phyloP scores from a whole-genome alignment of 2,888 invertebrate genomes.

The Neoitamus cyanurus region DNA sequence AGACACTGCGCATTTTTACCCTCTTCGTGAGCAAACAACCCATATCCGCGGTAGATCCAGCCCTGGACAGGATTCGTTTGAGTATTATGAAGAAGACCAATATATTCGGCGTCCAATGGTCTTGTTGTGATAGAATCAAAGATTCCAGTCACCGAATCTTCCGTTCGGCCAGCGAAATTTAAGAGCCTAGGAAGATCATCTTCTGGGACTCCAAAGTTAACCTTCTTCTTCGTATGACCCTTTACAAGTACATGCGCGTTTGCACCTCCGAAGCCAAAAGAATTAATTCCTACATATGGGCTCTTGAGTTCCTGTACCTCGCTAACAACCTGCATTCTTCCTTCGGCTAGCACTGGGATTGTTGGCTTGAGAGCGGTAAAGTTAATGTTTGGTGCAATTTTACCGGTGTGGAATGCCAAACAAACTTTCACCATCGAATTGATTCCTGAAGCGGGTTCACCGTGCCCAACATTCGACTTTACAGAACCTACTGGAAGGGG shows the following conservation, averaged over 20 bases:
- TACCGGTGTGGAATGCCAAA: constrained; percentile 82
- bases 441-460: constrained; percentile 87
- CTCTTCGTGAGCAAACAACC: constrained; percentile 66
- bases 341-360: constrained; percentile 72
- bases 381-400: constrained; percentile 88
- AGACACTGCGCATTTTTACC: constrained; percentile 59
- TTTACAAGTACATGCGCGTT: constrained; percentile 71
- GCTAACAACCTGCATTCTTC: constrained; percentile 77
- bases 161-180: constrained; percentile 82
- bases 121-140: constrained; percentile 73
- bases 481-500: constrained; percentile 89
- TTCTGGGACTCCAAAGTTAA: constrained; percentile 71
- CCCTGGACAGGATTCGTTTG: constrained; percentile 72
- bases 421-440: constrained; percentile 85
- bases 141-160: constrained; percentile 76
- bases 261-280: constrained; percentile 94
- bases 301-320: constrained; percentile 77
- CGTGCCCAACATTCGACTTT: constrained; percentile 94
- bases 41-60: constrained; percentile 82
- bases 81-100: constrained; percentile 72
- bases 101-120: constrained; percentile 72
- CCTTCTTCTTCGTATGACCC: constrained; percentile 59
- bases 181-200: constrained; percentile 80
- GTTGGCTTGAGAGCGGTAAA: constrained; percentile 73
- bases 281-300: constrained; percentile 85